These are phyloP conservation scores for Anastrepha obliqua DNA, from an alignment of 1,140 invertebrate species.

Conservation along the genomic window DNA sequence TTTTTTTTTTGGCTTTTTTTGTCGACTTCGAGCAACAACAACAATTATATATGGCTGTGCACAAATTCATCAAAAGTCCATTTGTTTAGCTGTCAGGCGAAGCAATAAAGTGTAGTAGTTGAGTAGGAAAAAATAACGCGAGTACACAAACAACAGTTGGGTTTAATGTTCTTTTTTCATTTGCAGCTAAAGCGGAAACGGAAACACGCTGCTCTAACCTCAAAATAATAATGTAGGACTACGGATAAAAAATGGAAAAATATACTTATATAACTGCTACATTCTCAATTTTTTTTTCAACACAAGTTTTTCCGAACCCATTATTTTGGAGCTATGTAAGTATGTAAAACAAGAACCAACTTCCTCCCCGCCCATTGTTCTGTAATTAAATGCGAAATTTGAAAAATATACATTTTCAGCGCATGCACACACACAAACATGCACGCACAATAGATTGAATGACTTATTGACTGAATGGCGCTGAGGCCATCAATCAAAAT, in stretches of 20 bases:
- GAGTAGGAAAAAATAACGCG: not conserved
- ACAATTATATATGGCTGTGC: not conserved
- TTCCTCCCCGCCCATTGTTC: not conserved
- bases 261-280: not conserved
- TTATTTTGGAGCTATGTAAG: not conserved
- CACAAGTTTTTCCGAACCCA: not conserved
- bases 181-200: not conserved
- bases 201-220: conserved; percentile 51
- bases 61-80: conserved; percentile 48
- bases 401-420: not conserved
- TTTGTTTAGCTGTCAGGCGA: conserved; percentile 47
- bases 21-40: not conserved
- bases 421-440: not conserved
- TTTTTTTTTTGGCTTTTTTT: not conserved
- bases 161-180: not conserved
- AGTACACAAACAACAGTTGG: not conserved
- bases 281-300: not conserved
- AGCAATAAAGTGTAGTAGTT: conserved; percentile 14
- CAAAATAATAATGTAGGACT: conserved; percentile 35
- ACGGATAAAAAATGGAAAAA: not conserved
- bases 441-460: not conserved
- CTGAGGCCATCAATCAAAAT: conserved; percentile 26
- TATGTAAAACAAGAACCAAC: not conserved
- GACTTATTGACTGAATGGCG: not conserved
- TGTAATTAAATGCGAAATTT: conserved; percentile 38